A percentile compares a stretch with the other conserved stretches of the same genome.
These are phyloP conservation scores for Phaetusa simplex DNA, from an alignment of 2,113 vertebrate species.

Conservation along the genomic window DNA sequence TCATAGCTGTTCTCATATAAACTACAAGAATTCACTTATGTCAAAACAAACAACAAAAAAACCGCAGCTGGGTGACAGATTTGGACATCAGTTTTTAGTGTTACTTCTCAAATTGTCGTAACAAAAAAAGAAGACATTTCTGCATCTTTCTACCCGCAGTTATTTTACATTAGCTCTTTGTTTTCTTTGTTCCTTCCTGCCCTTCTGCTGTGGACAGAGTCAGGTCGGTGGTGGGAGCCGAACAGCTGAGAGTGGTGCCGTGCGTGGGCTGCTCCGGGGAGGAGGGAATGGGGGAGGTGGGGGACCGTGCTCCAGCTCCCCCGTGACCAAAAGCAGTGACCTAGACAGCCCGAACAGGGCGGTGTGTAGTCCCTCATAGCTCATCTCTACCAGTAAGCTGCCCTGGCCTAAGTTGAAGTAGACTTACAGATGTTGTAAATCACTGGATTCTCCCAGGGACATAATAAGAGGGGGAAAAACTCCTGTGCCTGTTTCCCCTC, in stretches of 20 bases:
- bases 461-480: fast-evolving
- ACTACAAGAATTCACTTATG: not conserved
- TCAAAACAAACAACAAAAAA: not conserved
- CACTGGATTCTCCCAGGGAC: not conserved
- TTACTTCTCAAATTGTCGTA: not conserved
- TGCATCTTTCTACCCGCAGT: not conserved
- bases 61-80: not conserved
- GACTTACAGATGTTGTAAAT: not conserved
- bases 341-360: fast-evolving
- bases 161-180: not conserved
- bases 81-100: not conserved
- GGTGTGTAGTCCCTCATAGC: fast-evolving
- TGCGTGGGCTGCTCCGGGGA: fast-evolving
- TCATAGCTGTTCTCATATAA: not conserved
- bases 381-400: not conserved
- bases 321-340: not conserved
- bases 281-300: fast-evolving
- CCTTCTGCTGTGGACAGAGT: fast-evolving
- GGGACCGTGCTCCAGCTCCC: not conserved
- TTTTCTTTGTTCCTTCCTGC: not conserved
- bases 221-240: fast-evolving
- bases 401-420: not conserved
- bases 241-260: fast-evolving
- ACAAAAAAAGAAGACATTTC: not conserved
- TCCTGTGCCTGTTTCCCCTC: not conserved